A percentile compares a stretch with the other conserved stretches of the same genome.
Conservation (phyloP, 2,888 invertebrate genomes). For the Leptothorax acervorum region DNA sequence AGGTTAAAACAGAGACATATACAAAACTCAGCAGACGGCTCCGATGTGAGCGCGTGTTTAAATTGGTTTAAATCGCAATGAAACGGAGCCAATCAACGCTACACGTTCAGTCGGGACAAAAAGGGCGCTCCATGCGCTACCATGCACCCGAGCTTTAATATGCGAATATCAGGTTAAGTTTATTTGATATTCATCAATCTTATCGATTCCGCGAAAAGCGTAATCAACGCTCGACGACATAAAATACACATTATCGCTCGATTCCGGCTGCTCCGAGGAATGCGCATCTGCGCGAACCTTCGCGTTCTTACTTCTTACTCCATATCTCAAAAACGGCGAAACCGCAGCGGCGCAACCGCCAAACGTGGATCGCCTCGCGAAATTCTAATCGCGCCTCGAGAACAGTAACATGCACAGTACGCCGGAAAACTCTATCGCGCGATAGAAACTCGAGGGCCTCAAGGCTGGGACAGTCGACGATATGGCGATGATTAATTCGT, state of each 20-base stretch:
- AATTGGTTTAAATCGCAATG: not conserved
- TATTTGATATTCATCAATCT: no score
- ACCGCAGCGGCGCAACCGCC: not conserved
- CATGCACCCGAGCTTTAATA: not conserved
- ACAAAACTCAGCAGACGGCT: slow-evolving; percentile 13
- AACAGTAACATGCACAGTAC: not conserved
- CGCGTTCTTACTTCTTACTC: no score
- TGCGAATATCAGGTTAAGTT: not conserved
- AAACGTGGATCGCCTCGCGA: not conserved
- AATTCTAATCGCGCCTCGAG: not conserved
- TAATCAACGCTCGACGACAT: not conserved
- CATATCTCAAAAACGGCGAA: not conserved
- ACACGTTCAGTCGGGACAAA: not conserved
- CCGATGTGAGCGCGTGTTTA: not conserved
- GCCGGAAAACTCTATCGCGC: not conserved
- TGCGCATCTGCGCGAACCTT: no score
- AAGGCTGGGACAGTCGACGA: not conserved
- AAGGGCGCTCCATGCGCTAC: not conserved
- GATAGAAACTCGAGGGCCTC: not conserved
- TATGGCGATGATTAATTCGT: slow-evolving; percentile 36
- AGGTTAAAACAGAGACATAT: slow-evolving; percentile 4
- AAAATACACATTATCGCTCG: not conserved
- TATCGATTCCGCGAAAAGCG: not conserved
- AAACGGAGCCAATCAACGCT: not conserved
- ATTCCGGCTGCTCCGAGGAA: not conserved